Percentiles rank a stretch among this genome's conserved stretches.
phyloP scores from a whole-genome alignment of 2,113 vertebrate genomes.

The Mohoua ochrocephala region DNA sequence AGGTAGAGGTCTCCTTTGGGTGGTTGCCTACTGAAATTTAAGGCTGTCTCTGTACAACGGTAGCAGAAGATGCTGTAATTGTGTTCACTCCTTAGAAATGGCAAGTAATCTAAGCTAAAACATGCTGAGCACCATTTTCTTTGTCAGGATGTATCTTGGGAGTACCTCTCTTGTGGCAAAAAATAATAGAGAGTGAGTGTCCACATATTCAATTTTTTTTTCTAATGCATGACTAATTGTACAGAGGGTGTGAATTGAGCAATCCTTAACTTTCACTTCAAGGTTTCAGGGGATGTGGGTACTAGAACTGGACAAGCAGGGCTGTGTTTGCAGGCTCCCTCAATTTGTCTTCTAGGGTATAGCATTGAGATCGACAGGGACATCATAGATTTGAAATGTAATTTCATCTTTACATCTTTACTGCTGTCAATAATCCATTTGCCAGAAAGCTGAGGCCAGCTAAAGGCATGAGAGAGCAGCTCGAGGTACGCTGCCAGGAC shows the following conservation, averaged over 20 bases:
- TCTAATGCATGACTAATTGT: neutral
- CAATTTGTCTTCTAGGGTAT: neutral
- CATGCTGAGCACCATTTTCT: neutral
- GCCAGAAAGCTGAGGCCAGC: neutral
- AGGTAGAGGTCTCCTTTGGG: neutral
- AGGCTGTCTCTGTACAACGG: neutral
- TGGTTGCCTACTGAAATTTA: neutral
- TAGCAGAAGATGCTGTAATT: neutral
- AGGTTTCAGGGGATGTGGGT: neutral
- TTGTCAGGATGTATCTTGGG: neutral
- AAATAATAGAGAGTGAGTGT: neutral
- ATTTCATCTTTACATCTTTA: neutral
- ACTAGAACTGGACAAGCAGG: neutral
- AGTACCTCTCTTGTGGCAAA: neutral
- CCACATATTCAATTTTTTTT: neutral
- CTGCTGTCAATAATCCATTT: conserved; percentile 20
- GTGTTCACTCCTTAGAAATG: neutral
- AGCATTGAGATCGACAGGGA: neutral
- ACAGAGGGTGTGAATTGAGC: neutral
- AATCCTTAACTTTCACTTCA: neutral
- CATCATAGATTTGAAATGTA: neutral
- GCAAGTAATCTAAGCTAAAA: neutral
- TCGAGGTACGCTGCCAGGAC: neutral
- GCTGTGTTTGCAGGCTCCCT: neutral
- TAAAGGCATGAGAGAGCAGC: neutral